Percentiles rank a stretch among this genome's conserved stretches.
These are phyloP conservation scores for Festucalex cinctus DNA, from an alignment of 2,113 vertebrate species.

Conservation along the genomic window DNA sequence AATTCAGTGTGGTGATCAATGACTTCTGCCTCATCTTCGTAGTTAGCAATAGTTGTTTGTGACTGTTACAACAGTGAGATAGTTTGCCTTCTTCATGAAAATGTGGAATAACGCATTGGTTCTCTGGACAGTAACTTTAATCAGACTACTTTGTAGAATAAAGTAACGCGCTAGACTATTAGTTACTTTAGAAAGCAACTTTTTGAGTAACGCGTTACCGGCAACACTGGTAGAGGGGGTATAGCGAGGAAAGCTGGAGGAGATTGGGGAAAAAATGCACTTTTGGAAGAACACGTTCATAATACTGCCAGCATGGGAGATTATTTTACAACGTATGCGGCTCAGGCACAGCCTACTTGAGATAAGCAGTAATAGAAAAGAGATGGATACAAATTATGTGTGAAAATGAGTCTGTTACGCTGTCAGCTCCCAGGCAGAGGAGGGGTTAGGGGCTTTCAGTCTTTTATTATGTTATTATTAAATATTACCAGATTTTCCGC, in stretches of 20 bases:
- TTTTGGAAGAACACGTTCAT: background rate
- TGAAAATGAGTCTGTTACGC: background rate
- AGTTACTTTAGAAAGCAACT: too few species aligned
- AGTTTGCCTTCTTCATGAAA: too few species aligned
- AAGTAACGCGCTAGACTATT: too few species aligned
- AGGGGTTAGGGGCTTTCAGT: background rate
- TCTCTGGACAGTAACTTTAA: too few species aligned
- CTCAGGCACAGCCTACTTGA: background rate
- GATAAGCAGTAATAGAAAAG: background rate
- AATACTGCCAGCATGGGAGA: background rate
- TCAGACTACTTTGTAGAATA: too few species aligned
- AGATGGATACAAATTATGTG: slow-evolving; percentile 2
- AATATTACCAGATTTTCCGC: background rate
- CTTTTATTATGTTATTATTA: background rate
- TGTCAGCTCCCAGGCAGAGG: background rate
- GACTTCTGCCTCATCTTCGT: too few species aligned
- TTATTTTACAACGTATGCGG: background rate
- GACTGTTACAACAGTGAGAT: too few species aligned
- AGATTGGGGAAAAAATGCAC: background rate
- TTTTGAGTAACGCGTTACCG: too few species aligned
- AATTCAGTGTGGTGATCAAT: too few species aligned
- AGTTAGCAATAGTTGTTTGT: too few species aligned
- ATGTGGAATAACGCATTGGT: too few species aligned
- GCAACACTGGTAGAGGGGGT: too few species aligned
- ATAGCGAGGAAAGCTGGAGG: background rate